Base-by-base conservation (phyloP, 2,113 vertebrate species). In the Antechinus stuartii region DNA sequence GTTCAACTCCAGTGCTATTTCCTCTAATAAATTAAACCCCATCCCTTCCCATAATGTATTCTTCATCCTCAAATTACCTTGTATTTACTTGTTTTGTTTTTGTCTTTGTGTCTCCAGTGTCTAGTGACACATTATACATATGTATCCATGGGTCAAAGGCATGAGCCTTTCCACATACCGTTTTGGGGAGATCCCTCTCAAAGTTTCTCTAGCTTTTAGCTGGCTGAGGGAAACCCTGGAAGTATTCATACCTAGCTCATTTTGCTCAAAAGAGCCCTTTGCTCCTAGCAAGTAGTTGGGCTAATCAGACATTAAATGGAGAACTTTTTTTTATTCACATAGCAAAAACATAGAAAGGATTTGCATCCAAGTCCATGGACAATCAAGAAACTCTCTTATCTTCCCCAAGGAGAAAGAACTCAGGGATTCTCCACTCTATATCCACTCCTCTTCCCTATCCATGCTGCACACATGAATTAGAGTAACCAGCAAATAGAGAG, bases 1-100 rank as follows among this genome's bases (percentile, higher is more conserved):
- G 89, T 96, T 94, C 96, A 97, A 91, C 53, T 92, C 90, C 61
- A 76, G 14, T 76, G 35, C n/a, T n/a, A 84, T 84, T 6, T 84
- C 19, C n/a, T 84, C 68, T 76, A 30, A n/a, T n/a, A 68, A 35
- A 57, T 27, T 68, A 68, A 14, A 3, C 57, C 26, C 35, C 12
- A 68, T 68, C 30, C 30, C 27, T 27, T 42, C 35, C 3, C 35
- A 16, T 68, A 14, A 30, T 68, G 61, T 11, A 42, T 84, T 84
- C 5, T 84, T 84, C 19, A 84, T 42, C n/a, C 68, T 84, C 68
- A 84, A 42, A 42, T 84, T 42, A 76, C 68, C 68, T 8, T 84
- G n/a, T 42, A 84, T 84, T 84, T 84, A 42, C 7, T 42, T 84
- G n/a, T 84, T 84, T 76, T n/a, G 16, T 76, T 76, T 84, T 84